Evolutionary conservation across 2,888 invertebrate genomes (phyloP).

Genomic region (Cosmia pyralina): DNA sequence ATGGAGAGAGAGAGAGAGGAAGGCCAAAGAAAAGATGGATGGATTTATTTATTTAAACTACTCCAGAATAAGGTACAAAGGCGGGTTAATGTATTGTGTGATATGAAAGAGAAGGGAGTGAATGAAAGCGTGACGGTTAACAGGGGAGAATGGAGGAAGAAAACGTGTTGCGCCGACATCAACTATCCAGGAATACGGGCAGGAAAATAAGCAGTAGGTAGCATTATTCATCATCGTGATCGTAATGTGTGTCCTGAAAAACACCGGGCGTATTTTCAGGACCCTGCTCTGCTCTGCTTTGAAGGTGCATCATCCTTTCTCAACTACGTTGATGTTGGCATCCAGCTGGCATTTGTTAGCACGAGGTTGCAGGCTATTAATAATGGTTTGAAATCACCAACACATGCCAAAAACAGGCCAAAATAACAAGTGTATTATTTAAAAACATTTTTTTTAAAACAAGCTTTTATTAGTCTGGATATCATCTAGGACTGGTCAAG

Average conservation of each 20-base stretch:
- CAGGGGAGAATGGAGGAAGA: too few relatives aligned
- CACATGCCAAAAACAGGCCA: neutral
- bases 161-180: neutral
- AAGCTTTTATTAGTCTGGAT: too few relatives aligned
- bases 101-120: too few relatives aligned
- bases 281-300: neutral
- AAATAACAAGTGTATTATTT: neutral
- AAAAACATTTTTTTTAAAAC: too few relatives aligned
- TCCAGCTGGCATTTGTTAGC: neutral
- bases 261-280: neutral
- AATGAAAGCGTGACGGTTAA: too few relatives aligned
- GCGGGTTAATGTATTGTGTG: too few relatives aligned
- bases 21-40: too few relatives aligned
- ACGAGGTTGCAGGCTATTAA: neutral
- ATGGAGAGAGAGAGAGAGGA: neutral
- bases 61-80: too few relatives aligned
- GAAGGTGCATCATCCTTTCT: neutral
- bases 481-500: too few relatives aligned
- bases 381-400: neutral
- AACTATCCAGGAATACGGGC: neutral
- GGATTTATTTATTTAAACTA: too few relatives aligned
- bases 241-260: neutral
- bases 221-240: neutral
- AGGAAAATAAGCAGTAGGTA: neutral
- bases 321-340: too few relatives aligned